These are phyloP conservation scores for Onychostoma macrolepis DNA, from an alignment of 2,113 vertebrate genomes.

Conservation along the genomic window DNA sequence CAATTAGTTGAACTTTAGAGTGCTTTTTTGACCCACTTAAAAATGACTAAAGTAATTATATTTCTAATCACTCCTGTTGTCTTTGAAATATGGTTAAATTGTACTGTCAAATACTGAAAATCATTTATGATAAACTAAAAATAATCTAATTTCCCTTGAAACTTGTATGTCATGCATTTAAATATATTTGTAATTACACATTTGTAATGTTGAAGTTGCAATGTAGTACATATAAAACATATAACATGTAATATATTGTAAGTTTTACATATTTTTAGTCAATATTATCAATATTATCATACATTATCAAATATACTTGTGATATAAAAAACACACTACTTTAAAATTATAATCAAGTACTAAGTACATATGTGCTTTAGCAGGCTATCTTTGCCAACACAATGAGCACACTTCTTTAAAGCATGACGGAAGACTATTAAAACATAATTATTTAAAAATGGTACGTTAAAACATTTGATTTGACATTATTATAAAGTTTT, in stretches of 20 bases:
- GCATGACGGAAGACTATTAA: not conserved
- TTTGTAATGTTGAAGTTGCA: not conserved
- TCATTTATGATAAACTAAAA: not conserved
- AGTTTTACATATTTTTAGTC: too few relatives aligned
- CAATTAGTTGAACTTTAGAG: not conserved
- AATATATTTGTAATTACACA: not conserved
- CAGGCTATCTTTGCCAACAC: not conserved
- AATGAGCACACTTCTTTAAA: not conserved
- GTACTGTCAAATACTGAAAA: not conserved
- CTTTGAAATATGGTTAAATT: not conserved
- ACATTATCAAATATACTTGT: not conserved
- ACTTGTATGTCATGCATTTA: not conserved
- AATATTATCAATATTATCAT: not conserved
- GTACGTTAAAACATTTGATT: not conserved
- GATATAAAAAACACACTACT: not conserved
- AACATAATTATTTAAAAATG: not conserved
- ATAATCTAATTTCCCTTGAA: not conserved
- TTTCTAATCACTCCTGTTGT: not conserved
- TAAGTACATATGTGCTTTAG: not conserved
- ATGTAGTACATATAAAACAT: not conserved
- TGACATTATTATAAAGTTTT: not conserved
- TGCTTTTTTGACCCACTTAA: not conserved
- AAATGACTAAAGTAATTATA: not conserved
- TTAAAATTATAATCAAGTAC: not conserved
- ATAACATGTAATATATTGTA: too few relatives aligned